Conservation (phyloP, 2,113 vertebrate genomes). For the Takifugu bimaculatus region DNA sequence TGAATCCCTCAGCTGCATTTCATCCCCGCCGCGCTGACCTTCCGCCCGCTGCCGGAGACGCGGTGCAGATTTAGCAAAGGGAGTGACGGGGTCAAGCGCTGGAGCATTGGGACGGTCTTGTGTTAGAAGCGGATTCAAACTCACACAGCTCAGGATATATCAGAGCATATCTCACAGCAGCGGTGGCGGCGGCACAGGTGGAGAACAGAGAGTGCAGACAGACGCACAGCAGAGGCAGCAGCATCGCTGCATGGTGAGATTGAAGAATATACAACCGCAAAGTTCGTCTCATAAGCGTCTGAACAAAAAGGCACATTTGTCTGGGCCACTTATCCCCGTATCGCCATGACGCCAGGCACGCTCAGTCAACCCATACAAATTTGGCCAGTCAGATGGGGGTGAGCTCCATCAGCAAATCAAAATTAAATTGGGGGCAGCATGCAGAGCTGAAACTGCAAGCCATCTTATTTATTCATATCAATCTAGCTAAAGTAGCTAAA, state of each 20-base stretch:
- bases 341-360: slow-evolving; percentile 7
- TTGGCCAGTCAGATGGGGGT: slow-evolving; percentile 13
- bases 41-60: slow-evolving; percentile 7
- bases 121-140: not conserved
- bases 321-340: slow-evolving; percentile 25
- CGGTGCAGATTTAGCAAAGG: not conserved
- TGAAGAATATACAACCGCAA: too few species aligned
- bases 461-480: slow-evolving; percentile 55
- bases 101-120: not conserved
- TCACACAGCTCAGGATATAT: too few species aligned
- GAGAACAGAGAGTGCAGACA: too few species aligned
- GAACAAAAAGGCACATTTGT: slow-evolving; percentile 16
- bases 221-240: too few species aligned
- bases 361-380: slow-evolving; percentile 37
- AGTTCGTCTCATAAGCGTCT: too few species aligned
- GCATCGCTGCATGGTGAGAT: too few species aligned
- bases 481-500: slow-evolving; percentile 45
- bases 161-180: too few species aligned
- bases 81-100: not conserved
- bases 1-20: slow-evolving; percentile 3
- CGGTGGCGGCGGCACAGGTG: too few species aligned
- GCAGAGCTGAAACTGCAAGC: slow-evolving; percentile 35
- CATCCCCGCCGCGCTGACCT: slow-evolving; percentile 2
- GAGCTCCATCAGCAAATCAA: slow-evolving; percentile 36
- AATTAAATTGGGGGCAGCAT: slow-evolving; percentile 33